A percentile compares a stretch with the other conserved stretches of the same genome.
These are phyloP conservation scores for Idris sp. DNA, from an alignment of 1,140 invertebrate genomes.

Conservation along the genomic window DNA sequence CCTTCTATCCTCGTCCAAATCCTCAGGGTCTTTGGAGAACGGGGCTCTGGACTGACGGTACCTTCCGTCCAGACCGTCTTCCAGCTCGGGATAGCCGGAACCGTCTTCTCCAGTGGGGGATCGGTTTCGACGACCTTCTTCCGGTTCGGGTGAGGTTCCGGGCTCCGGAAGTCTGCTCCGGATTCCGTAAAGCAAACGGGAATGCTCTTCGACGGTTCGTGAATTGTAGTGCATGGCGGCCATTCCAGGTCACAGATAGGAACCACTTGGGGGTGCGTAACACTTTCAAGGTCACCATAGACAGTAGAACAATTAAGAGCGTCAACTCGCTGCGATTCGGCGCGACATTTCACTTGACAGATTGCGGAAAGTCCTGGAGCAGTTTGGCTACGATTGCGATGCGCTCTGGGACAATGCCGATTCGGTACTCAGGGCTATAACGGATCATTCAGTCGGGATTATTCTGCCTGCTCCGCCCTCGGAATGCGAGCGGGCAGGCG, in stretches of 20 bases:
- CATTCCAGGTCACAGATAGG: slow-evolving; percentile 36
- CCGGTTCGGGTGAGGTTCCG: slow-evolving; percentile 65
- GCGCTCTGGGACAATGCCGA: slow-evolving; percentile 66
- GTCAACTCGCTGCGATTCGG: slow-evolving; percentile 3
- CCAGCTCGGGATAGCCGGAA: slow-evolving; percentile 7
- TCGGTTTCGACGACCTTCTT: too few species aligned
- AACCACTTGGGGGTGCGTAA: slow-evolving; percentile 15
- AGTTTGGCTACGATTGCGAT: slow-evolving; percentile 32
- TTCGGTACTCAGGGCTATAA: slow-evolving; percentile 39
- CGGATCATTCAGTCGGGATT: slow-evolving; percentile 46
- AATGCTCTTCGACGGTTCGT: slow-evolving; percentile 68
- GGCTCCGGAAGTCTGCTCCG: slow-evolving; percentile 62
- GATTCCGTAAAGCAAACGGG: slow-evolving; percentile 62
- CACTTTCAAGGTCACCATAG: slow-evolving; percentile 30
- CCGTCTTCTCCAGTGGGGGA: slow-evolving; percentile 48
- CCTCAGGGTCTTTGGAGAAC: slow-evolving; percentile 34
- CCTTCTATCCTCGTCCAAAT: slow-evolving; percentile 30
- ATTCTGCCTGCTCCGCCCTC: slow-evolving; percentile 60
- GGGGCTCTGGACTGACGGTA: slow-evolving; percentile 22
- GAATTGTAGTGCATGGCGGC: slow-evolving; percentile 74
- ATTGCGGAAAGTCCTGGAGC: not conserved
- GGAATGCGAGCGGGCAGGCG: slow-evolving; percentile 42
- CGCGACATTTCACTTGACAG: slow-evolving; percentile 6
- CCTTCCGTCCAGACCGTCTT: slow-evolving; percentile 26
- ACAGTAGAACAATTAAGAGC: too few species aligned